These are phyloP conservation scores for Phocides pigmalion DNA, from an alignment of 1,140 invertebrate species.

Conservation along the genomic window DNA sequence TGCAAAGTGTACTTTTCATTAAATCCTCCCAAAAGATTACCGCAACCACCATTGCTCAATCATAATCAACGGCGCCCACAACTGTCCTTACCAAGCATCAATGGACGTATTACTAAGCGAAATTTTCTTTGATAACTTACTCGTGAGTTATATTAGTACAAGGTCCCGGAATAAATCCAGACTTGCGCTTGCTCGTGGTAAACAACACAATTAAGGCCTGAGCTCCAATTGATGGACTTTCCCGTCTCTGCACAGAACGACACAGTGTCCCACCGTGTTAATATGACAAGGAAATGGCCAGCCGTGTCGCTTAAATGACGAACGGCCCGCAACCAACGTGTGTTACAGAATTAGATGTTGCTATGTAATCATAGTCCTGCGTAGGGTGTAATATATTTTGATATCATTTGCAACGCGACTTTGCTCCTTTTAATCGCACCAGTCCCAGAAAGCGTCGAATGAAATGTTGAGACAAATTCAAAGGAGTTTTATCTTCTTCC, in stretches of 20 bases:
- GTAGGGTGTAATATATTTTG: neutral
- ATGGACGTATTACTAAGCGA: neutral
- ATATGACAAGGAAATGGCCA: neutral
- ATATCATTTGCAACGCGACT: neutral
- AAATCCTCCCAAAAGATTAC: neutral
- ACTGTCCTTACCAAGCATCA: neutral
- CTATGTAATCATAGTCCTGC: conserved; percentile 21
- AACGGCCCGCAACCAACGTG: neutral
- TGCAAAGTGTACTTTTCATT: neutral
- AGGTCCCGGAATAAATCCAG: conserved; percentile 41
- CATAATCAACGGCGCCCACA: neutral
- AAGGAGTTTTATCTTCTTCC: no score
- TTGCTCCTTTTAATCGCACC: neutral
- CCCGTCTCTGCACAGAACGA: conserved; percentile 14
- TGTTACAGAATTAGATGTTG: conserved; percentile 10
- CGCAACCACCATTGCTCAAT: neutral
- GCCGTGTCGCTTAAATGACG: conserved; percentile 13
- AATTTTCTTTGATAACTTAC: neutral
- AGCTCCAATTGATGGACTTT: conserved; percentile 43
- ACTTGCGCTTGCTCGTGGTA: conserved; percentile 44
- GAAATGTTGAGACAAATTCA: no score
- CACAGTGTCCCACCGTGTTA: conserved; percentile 28
- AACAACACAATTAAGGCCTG: conserved; percentile 54
- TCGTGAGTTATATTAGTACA: neutral
- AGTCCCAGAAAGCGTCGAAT: neutral